phyloP scores from a whole-genome alignment of 2,797 vertebrate species.

The Telmatherina bonti region DNA sequence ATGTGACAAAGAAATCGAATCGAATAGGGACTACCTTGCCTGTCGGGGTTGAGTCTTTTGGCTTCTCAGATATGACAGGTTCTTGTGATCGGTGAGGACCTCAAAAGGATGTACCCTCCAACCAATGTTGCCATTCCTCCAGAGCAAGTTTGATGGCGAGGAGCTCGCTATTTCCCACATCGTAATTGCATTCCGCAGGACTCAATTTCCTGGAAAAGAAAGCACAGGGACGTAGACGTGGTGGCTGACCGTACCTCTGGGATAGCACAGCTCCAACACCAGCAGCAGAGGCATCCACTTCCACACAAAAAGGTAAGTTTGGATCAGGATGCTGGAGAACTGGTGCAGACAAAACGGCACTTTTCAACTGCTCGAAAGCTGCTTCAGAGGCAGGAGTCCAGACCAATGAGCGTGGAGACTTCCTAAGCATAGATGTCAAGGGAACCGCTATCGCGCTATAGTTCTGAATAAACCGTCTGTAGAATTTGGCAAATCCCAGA shows the following conservation, averaged over 20 bases:
- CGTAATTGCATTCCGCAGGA: background rate
- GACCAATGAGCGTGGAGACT: no score
- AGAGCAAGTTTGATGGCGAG: background rate
- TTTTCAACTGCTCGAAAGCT: background rate
- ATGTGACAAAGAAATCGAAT: no score
- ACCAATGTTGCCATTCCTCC: background rate
- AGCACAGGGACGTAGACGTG: rapidly evolving
- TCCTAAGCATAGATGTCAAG: background rate
- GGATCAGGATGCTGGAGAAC: background rate
- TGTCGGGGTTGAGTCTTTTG: background rate
- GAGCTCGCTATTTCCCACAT: rapidly evolving
- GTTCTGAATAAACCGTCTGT: background rate
- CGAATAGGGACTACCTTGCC: background rate
- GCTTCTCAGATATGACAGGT: background rate
- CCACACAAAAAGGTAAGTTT: background rate
- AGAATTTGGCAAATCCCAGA: background rate
- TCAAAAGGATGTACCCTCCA: background rate
- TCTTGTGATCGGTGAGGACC: rapidly evolving
- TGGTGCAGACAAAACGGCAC: background rate
- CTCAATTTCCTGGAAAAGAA: rapidly evolving
- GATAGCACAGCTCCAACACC: background rate
- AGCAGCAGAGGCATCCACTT: background rate
- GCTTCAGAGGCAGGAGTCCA: background rate
- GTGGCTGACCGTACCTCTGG: background rate
- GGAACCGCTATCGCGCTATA: background rate